Evolutionary conservation across 2,113 vertebrate species (phyloP).

Genomic region (Amazona vittata): DNA sequence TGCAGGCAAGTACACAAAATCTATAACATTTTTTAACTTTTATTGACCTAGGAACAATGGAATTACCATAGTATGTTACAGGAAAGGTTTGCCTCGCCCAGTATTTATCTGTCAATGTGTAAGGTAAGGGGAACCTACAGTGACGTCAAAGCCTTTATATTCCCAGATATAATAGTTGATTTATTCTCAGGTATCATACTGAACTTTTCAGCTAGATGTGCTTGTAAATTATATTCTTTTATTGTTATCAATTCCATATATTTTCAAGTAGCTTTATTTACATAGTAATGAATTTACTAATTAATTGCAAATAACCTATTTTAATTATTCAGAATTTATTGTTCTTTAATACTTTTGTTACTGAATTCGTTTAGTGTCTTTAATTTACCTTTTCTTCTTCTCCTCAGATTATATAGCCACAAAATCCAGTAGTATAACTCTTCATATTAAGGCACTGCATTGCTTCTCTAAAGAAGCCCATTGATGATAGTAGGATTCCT

Average conservation of each 20-base stretch:
- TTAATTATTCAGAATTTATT: neutral
- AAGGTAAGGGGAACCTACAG: neutral
- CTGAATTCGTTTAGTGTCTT: neutral
- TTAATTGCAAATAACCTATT: neutral
- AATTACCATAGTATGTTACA: accelerated
- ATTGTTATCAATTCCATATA: neutral
- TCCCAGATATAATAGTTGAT: neutral
- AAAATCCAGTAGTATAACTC: neutral
- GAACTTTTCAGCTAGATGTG: neutral
- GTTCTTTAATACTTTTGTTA: neutral
- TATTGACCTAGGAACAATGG: neutral
- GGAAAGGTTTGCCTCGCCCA: neutral
- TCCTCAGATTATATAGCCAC: neutral
- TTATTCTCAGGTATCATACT: neutral
- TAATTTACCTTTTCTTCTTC: neutral
- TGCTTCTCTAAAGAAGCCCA: neutral
- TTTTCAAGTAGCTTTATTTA: neutral
- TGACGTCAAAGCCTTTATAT: neutral
- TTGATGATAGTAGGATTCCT: neutral
- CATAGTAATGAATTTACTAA: neutral
- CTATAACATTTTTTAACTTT: neutral
- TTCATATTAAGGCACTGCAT: neutral
- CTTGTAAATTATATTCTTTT: neutral
- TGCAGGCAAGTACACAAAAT: neutral
- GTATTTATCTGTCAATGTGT: neutral